These are phyloP conservation scores for Scaptomyza graminum DNA, from an alignment of 1,140 invertebrate genomes.

Conservation along the genomic window DNA sequence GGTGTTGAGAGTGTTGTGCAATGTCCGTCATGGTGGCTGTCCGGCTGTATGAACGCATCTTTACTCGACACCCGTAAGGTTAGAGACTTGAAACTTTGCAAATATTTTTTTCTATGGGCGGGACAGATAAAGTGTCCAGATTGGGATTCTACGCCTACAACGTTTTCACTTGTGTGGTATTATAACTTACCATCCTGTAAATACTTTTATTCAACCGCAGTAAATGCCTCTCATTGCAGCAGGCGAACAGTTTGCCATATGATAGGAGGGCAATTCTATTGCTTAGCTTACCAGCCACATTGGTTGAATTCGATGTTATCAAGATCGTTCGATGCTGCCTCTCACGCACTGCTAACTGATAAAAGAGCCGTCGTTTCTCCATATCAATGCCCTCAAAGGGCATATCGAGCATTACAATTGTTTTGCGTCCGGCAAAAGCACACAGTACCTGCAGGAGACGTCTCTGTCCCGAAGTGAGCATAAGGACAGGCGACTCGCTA, in stretches of 20 bases:
- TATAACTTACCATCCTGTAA: slow-evolving; percentile 53
- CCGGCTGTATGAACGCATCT: too few relatives aligned
- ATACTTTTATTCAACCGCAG: slow-evolving; percentile 6
- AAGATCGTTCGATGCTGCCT: slow-evolving; percentile 37
- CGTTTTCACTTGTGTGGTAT: background rate
- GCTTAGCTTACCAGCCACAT: slow-evolving; percentile 47
- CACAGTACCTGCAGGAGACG: slow-evolving; percentile 38
- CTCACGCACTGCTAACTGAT: slow-evolving; percentile 28
- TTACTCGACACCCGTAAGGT: too few relatives aligned
- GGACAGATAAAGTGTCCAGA: too few relatives aligned
- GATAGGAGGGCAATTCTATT: slow-evolving; percentile 48
- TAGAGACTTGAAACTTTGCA: too few relatives aligned
- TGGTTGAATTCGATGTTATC: slow-evolving; percentile 42
- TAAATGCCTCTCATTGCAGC: slow-evolving; percentile 14
- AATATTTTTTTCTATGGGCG: too few relatives aligned
- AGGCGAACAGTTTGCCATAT: slow-evolving; percentile 17
- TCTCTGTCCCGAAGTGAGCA: slow-evolving; percentile 36
- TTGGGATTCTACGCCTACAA: too few relatives aligned
- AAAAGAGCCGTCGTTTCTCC: slow-evolving; percentile 23
- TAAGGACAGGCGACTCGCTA: background rate
- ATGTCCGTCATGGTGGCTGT: too few relatives aligned
- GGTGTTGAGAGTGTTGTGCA: too few relatives aligned
- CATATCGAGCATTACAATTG: slow-evolving; percentile 47
- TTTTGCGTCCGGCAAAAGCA: slow-evolving; percentile 50
- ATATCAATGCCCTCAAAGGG: slow-evolving; percentile 55